phyloP scores from a whole-genome alignment of 2,888 invertebrate species.

The Glyphotaelius pellucidus region DNA sequence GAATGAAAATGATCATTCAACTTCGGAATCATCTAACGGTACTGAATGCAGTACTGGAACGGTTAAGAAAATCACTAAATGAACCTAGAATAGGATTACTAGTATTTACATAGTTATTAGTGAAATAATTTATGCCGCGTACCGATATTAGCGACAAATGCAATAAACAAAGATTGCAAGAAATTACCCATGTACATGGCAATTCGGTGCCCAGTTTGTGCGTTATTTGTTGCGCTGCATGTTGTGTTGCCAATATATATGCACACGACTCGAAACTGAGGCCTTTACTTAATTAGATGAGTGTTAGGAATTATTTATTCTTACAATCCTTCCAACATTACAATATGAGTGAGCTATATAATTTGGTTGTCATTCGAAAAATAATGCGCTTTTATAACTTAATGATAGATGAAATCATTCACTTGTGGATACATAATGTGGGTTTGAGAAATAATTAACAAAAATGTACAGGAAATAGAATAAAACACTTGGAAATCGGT shows the following conservation, averaged over 20 bases:
- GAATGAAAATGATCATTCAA: slow-evolving; percentile 74
- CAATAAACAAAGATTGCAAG: no score
- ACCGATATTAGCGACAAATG: no score
- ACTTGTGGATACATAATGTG: neutral
- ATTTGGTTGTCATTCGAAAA: neutral
- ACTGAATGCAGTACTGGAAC: slow-evolving; percentile 77
- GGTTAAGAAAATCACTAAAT: slow-evolving; percentile 71
- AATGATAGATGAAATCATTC: neutral
- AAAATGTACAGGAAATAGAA: neutral
- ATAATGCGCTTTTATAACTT: neutral
- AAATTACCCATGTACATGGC: no score
- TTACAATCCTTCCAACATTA: neutral
- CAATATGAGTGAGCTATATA: neutral
- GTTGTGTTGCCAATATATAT: no score
- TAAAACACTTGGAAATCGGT: neutral
- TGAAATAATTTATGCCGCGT: neutral
- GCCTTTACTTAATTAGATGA: neutral
- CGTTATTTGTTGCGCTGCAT: no score
- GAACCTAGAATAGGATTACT: neutral
- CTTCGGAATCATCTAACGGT: slow-evolving; percentile 79
- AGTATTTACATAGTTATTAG: neutral
- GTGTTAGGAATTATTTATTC: neutral
- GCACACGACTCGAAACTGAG: neutral
- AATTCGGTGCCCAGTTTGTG: no score
- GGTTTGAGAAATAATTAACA: neutral